phyloP scores from a whole-genome alignment of 2,888 invertebrate genomes.

The Globia sparganii region DNA sequence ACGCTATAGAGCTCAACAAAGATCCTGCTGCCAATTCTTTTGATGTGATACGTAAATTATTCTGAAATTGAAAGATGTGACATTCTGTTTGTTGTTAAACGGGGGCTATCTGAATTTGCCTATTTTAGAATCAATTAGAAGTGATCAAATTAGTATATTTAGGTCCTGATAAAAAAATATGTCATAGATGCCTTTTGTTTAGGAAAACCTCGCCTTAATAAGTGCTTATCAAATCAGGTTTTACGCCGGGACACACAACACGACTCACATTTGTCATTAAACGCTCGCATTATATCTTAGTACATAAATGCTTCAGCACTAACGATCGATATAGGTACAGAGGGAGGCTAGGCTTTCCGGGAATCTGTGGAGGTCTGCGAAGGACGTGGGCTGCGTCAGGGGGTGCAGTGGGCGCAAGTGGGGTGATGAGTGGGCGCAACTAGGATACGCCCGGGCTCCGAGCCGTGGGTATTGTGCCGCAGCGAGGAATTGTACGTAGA shows the following conservation, averaged over 20 bases:
- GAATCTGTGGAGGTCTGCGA: constrained; percentile 24
- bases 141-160: background rate
- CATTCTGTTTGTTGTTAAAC: background rate
- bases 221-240: background rate
- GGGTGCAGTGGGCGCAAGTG: constrained; percentile 32
- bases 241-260: background rate
- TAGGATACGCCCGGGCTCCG: constrained; percentile 44
- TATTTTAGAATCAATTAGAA: background rate
- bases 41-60: background rate
- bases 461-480: constrained; percentile 29
- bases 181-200: no score
- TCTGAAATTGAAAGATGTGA: background rate
- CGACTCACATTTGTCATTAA: background rate
- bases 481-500: constrained; percentile 17
- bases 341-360: constrained; percentile 44
- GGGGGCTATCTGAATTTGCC: background rate
- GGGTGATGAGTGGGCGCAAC: constrained; percentile 51
- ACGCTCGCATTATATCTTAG: constrained; percentile 7
- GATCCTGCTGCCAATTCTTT: background rate
- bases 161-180: background rate
- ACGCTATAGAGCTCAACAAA: background rate
- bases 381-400: constrained; percentile 41
- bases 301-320: constrained; percentile 1
- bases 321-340: constrained; percentile 49
- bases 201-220: background rate